Base-by-base conservation (phyloP, 2,113 vertebrate species). In the Sceloporus undulatus region DNA sequence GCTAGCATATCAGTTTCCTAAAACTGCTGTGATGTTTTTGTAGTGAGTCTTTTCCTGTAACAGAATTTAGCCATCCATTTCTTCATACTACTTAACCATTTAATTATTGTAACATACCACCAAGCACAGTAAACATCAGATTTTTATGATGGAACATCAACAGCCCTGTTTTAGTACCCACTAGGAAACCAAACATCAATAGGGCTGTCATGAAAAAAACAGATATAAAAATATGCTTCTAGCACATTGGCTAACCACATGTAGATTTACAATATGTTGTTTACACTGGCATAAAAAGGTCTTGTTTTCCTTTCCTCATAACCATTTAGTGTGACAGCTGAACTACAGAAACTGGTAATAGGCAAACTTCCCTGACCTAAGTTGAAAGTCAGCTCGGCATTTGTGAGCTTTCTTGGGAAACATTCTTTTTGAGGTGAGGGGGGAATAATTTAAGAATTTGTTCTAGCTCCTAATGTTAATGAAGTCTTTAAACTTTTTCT, bases 121-220 rank as follows among this genome's bases (percentile, higher is more conserved):
- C 5, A 42, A 88, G 18, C 71, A 90, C 11, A 71, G 48, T 42
- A 82, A 54, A 77, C 56, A 54, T 71, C 84, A 85, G 90, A 77
- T n/a, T 23, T 34, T 68, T 90, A 76, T 38, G 71, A 91, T 79
- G 88, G 86, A 90, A 90, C 42, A 93, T 56, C 86, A 92, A 93
- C 74, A 88, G 13, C 18, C 59, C 86, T 91, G 89, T 38, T 79
- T 88, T 87, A 54, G 70, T 4, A 71, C 54, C 18, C 27, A 65
- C 2, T 14, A 6, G 65, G 54, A 89, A 91, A 42, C 84, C 78
- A 4, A 92, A 52, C 9, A 84, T 0, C 5, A 16, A 79, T 62
- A 62, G 91, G 77, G 87, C 25, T 90, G 71, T 79, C 40, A 84
- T 62, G n/a, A n/a, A 59, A 80, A 83, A 81, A 85, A 66, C 6